Evolutionary conservation across 1,140 invertebrate species (phyloP), one percentile per base, ranked within the genome.

Genomic region (Drosophila hydei): DNA sequence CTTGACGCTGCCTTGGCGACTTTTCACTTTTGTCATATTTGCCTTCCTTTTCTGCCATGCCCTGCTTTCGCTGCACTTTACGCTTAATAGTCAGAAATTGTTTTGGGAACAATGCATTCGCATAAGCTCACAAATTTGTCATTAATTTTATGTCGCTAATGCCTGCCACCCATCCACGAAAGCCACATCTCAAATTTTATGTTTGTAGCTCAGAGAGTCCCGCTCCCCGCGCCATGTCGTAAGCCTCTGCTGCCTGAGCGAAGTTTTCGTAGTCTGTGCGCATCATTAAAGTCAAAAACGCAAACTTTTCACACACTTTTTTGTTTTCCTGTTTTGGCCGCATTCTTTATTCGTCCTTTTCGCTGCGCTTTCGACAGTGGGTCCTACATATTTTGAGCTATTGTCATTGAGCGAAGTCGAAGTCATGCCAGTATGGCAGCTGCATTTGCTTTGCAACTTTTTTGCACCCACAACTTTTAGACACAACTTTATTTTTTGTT

Each of bases 61-160:
- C 25, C 45, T 43, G 18, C 45, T 19, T 21, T 38, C 19, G 21
- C 54, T 55, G 67, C 67, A 55, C 54, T 71, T 65, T 65, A 8
- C 27, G 52, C 52, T 63, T 70, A 63, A 70, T 63, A 70, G 42
- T 62, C 59, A 42, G 63, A 62, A 79, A 67, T 74, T 74, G 63
- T 81, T 56, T 47, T 70, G 43, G 56, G 43, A 60, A 84, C 71
- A 84, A 67, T 72, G 79, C 65, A 58, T 68, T 58, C 67, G 71
- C 79, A 73, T 65, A 70, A 83, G 56, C 25, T 62, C 64, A 52
- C 56, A 81, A 83, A 81, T 84, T 71, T 78, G 75, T 78, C 79
- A 78, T 81, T 83, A 78, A 81, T 78, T 83, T 81, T 50, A 71
- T 79, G 72, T 63, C 71, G 79, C 75, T 78, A 81, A 72, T 72